Evolutionary conservation across 2,888 invertebrate species (phyloP), one percentile per base, ranked within the genome.

Genomic region (Tenthredo livida): DNA sequence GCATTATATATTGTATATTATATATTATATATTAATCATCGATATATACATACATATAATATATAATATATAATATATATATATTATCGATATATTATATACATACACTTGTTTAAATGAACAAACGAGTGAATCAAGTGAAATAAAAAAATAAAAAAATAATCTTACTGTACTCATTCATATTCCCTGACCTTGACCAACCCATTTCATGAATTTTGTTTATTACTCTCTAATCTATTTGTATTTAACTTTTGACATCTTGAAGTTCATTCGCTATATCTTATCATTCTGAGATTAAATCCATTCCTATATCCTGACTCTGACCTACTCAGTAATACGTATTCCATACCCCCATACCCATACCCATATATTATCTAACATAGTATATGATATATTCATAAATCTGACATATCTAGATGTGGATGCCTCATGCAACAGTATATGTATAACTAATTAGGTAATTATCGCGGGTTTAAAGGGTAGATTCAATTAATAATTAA

Each of bases 51-150:
- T 33, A 33, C 33, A 33, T 33, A 33, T 33, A 33, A 33, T 33
- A 33, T 33, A 33, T 33, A 33, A 83, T 73, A 61, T 15, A 89
- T 89, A 88, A 2, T 33, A 33, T 4, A 33, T 33, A 33, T 4
- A 33, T 33, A 33, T 33, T n/a, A n/a, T n/a, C n/a, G 4, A 33
- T 33, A 33, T 33, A 88, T 88, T 33, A 88, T 88, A 84, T 87
- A 87, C 90, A 89, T 90, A 89, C 89, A 88, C 89, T 91, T 91
- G 90, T 91, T 90, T 90, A 89, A 89, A 90, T 89, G 91, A 91
- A 91, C 91, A 92, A 91, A 92, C 88, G 89, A 87, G 89, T 89
- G 89, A 91, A 90, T 90, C 86, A 90, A 89, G 84, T 82, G 85
- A 77, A 83, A 83, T 40, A n/a, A 33, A 43, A 61, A n/a, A 33